Percentiles rank a stretch among this genome's conserved stretches.
These are phyloP conservation scores for Passer domesticus DNA, from an alignment of 2,113 vertebrate genomes.

Conservation along the genomic window DNA sequence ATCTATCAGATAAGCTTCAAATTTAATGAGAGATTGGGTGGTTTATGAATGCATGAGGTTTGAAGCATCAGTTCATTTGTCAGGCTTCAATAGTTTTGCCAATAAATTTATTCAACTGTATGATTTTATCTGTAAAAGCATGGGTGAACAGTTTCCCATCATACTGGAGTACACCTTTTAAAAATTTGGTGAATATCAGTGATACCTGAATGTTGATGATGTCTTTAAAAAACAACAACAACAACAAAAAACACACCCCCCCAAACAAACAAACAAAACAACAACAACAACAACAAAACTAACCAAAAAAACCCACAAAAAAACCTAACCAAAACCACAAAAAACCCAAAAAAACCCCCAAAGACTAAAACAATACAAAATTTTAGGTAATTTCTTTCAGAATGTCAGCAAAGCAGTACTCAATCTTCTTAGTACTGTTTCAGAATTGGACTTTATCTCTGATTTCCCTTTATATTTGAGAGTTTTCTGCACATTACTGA, in stretches of 20 bases:
- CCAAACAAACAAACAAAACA: too few relatives aligned
- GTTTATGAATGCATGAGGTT: background rate
- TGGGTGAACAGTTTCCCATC: background rate
- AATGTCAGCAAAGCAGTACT: background rate
- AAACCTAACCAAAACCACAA: too few relatives aligned
- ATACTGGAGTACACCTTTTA: background rate
- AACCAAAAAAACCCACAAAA: too few relatives aligned
- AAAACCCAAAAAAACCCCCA: too few relatives aligned
- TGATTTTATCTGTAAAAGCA: background rate
- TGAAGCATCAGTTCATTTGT: background rate
- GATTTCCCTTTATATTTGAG: background rate
- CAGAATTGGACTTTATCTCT: background rate
- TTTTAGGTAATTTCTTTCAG: background rate
- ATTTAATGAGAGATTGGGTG: background rate
- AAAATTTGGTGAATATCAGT: background rate
- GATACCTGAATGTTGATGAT: background rate
- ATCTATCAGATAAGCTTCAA: background rate
- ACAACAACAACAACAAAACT: too few relatives aligned
- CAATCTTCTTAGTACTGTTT: background rate
- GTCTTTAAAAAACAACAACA: background rate
- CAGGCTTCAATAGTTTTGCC: background rate
- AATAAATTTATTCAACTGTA: background rate
- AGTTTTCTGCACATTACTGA: background rate
- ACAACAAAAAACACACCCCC: too few relatives aligned
- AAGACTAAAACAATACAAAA: background rate